Base-by-base conservation (phyloP, 2,113 vertebrate genomes). In the Phrynosoma blainvillii region DNA sequence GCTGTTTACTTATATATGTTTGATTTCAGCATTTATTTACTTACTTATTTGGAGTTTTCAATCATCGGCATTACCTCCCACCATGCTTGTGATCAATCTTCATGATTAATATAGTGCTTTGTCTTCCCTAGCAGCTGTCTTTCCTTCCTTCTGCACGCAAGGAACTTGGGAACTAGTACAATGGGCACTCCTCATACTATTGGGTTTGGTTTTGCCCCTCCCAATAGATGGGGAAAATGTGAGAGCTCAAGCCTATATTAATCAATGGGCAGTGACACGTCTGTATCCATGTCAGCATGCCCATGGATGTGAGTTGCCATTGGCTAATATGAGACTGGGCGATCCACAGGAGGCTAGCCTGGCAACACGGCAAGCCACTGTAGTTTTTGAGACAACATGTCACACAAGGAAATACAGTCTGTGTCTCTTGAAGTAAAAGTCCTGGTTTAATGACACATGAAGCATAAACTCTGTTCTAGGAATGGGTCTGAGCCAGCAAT, bases 1-100 rank as follows among this genome's bases (percentile, higher is more conserved):
- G n/a, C 36, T 14, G 65, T 81, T 81, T 81, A 65, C 56, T 81
- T 56, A 81, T 56, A 36, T 81, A 81, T 79, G n/a, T 81, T 36
- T 62, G 13, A 3, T 14, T 62, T 18, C 13, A 62, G 59, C 14
- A 62, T 62, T 62, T 47, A 47, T 6, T 47, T 47, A 47, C 4
- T 47, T 47, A 47, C 5, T 47, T 62, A 59, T 62, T 81, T 62
- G n/a, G 56, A 32, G 20, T 18, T 81, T n/a, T 36, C 62, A 79
- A 62, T 81, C 59, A 21, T n/a, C n/a, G 65, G 23, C 4, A 23
- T 2, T 62, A 32, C 18, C 56, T 62, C n/a, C 18, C 59, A 32
- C 20, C 23, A n/a, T 81, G 32, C n/a, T 10, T 62, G 79, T 2
- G 20, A 81, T 81, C 79, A 62, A 1, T 36, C 21, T 59, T 21